phyloP scores from a whole-genome alignment of 2,113 vertebrate genomes.

The Corythoichthys intestinalis region DNA sequence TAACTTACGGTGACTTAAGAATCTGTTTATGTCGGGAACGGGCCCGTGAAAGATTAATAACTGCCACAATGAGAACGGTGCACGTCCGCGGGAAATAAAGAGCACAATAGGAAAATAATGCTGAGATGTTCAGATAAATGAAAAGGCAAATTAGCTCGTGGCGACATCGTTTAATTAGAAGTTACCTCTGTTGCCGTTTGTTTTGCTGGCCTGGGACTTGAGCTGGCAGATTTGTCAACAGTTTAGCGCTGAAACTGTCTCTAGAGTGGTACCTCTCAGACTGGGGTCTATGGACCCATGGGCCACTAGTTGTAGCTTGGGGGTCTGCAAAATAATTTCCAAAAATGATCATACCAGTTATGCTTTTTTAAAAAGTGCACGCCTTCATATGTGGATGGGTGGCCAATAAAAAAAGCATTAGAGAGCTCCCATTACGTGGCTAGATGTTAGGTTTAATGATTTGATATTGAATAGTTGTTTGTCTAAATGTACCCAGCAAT shows the following conservation, averaged over 20 bases:
- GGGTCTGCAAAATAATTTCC: not conserved
- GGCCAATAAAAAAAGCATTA: too few relatives aligned
- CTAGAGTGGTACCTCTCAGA: not conserved
- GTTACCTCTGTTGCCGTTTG: slow-evolving; percentile 50
- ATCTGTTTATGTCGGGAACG: slow-evolving; percentile 22
- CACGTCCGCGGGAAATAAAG: slow-evolving; percentile 17
- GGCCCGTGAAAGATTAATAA: slow-evolving; percentile 56
- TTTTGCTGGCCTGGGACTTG: slow-evolving; percentile 31
- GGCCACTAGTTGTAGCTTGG: not conserved
- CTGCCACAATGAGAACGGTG: slow-evolving; percentile 26
- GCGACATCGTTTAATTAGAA: slow-evolving; percentile 59
- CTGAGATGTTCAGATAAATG: slow-evolving; percentile 46
- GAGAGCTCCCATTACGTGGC: too few relatives aligned
- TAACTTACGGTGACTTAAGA: slow-evolving; percentile 51
- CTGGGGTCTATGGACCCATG: not conserved
- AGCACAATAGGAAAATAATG: slow-evolving; percentile 30
- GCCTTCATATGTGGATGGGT: not conserved
- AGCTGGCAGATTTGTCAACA: not conserved
- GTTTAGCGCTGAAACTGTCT: not conserved
- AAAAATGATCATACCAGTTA: not conserved
- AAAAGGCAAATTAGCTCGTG: slow-evolving; percentile 49
- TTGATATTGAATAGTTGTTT: too few relatives aligned
- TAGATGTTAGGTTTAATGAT: too few relatives aligned
- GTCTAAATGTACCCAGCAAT: too few relatives aligned
- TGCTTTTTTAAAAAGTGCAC: not conserved